phyloP scores from a whole-genome alignment of 2,113 vertebrate genomes.

The Bettongia penicillata region DNA sequence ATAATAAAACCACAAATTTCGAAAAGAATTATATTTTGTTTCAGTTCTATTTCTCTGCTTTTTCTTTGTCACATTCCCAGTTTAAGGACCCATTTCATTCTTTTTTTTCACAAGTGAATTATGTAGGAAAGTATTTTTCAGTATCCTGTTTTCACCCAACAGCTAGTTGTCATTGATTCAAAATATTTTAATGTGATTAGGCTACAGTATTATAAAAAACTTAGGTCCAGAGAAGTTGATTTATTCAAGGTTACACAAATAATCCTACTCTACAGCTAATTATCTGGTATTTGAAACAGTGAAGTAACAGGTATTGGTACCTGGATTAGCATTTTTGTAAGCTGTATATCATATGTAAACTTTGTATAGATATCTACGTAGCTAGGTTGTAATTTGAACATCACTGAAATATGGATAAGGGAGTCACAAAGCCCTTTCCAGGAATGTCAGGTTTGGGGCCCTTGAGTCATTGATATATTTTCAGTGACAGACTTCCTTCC shows the following conservation, averaged over 20 bases:
- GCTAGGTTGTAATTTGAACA: slow-evolving; percentile 23
- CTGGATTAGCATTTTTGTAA: background rate
- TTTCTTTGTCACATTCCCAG: slow-evolving; percentile 18
- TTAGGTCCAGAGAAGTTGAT: background rate
- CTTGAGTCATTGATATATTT: background rate
- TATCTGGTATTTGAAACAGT: background rate
- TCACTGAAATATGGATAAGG: background rate
- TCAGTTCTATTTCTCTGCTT: slow-evolving; percentile 39
- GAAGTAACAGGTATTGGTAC: slow-evolving; percentile 24
- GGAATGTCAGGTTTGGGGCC: background rate
- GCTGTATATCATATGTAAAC: background rate
- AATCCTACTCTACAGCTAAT: background rate
- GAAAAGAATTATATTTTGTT: slow-evolving; percentile 21
- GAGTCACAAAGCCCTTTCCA: background rate
- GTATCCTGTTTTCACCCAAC: background rate
- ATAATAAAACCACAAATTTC: slow-evolving; percentile 34
- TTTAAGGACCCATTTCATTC: slow-evolving; percentile 11
- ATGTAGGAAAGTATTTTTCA: background rate
- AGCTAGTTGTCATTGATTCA: background rate
- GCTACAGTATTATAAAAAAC: background rate
- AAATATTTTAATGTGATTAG: slow-evolving; percentile 19
- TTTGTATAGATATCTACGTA: background rate
- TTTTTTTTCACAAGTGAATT: slow-evolving; percentile 10
- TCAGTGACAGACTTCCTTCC: background rate
- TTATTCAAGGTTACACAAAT: background rate